Evolutionary conservation across 2,888 invertebrate genomes (phyloP), one percentile per base, ranked within the genome.

Genomic region (Sinelater perroti): DNA sequence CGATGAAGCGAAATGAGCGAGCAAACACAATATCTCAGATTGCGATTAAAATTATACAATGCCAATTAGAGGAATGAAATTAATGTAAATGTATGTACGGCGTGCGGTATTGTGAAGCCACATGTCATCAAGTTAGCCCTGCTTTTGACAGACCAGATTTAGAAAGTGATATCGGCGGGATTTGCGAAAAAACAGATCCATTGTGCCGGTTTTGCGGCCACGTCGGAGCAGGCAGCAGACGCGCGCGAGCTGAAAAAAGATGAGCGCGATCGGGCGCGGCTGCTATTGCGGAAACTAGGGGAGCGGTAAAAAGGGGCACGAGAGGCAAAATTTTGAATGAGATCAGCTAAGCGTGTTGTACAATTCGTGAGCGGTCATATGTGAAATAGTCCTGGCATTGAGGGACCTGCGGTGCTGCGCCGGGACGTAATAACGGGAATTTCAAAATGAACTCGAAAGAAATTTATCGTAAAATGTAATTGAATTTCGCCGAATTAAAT

Each of bases 321-420:
- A 71, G 69, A 67, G 69, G 70, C 67, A 65, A 63, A 68, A 65
- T 72, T 73, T 75, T 82, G 80, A 84, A 84, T 83, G 81, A 80
- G 81, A 81, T 81, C 84, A 84, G 80, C 82, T 82, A 82, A 84
- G 84, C 84, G 84, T 84, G 82, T 81, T 80, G 79, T 78, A 79
- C 83, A 82, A 85, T 85, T 84, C 83, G 81, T 79, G 82, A 80
- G 78, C 83, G 83, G 82, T 84, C 83, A 84, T 79, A 83, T 83
- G 84, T 84, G 83, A 85, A 85, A 85, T 85, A 80, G 83, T 78
- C 80, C 78, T 63, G 68, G 79, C 77, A 79, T 77, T 75, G 77
- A 61, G 62, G 61, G 56, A 58, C 42, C 46, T 35, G 60, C 55
- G 54, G 56, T 52, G 56, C 45, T 50, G 59, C 49, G 63, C 62